Evolutionary conservation across 2,797 vertebrate species (phyloP), one percentile per base, ranked within the genome.

Genomic region (Sebastes taczanowskii): DNA sequence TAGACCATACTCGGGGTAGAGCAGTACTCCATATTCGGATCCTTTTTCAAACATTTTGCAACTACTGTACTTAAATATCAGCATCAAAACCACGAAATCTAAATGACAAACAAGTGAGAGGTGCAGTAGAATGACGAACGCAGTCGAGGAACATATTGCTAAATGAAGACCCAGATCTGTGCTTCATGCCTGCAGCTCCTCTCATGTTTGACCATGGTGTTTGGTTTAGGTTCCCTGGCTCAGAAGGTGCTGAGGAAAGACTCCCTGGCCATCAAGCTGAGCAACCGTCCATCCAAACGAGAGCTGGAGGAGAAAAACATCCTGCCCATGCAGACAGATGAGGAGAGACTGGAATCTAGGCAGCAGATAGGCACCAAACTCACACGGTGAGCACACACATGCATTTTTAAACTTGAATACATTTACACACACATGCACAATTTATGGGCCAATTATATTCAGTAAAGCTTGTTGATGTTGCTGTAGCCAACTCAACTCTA

Each of bases 221-320:
- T 58, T 82, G 53, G 9, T 88, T 81, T 49, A 99, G 99, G 97
- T 92, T 95, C 98, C 25, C 92, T 99, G 89, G 98, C 98, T 86
- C 96, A 96, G 95, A 99, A 99, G 92, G 97, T 99, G 83, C 95
- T 98, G 93, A 96, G 99, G 91, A 98, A 99, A 94, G 99, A 99
- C 94, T 99, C 99, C 11, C 93, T 99, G 94, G 99, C 98, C 85
- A 97, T 99, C 94, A 99, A 99, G 92, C 95, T 99, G 85, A 99
- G 98, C 91, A 99, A 99, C 94, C 96, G 99, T 89, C 99, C 99
- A 13, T 98, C 98, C 63, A 98, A 98, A 83, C 85, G 98, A 84
- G 99, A 99, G 86, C 95, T 99, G 85, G 97, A 99, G 91, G 99
- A 99, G 85, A 99, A 99, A 95, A 99, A 99, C 89, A 99, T 99